Evolutionary conservation across 2,797 vertebrate species (phyloP), one percentile per base, ranked within the genome.

Genomic region (Vireo griseus): DNA sequence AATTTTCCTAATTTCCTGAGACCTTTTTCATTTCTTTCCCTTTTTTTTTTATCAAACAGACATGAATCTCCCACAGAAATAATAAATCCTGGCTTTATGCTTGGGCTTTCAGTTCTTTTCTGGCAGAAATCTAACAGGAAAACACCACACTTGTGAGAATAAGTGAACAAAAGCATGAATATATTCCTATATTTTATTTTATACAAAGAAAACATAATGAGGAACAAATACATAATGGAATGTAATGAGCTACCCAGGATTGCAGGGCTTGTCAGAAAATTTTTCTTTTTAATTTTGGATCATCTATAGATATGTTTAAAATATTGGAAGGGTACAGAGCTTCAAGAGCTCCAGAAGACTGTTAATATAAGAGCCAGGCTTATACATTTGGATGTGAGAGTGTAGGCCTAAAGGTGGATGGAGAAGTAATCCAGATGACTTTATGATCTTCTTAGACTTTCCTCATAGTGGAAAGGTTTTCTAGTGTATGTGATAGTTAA

Each of bases 1-100:
- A 87, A 87, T 96, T 92, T 92, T 59, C 55, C 57, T 93, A 93
- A 92, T 92, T 91, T 42, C 57, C 66, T 67, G n/a, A 94, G 74
- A 45, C 6, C 3, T 81, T 87, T 87, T 66, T 22, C 40, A 20
- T 62, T 85, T 21, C 35, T 58, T 39, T 39, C 11, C 11, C 11
- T 14, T 47, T 31, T 40, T 57, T 59, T 84, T 59, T 5, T 21
- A 67, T 40, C 29, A 92, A 88, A 77, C 8, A 3, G 90, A 66
- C 44, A 77, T n/a, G 25, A 45, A 75, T 87, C 28, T 94, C 50
- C 35, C 28, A 47, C 18, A 92, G 44, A 88, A 95, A 55, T 78
- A 81, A 76, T 13, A 82, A 87, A 87, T 48, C 4, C 11, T 16
- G 4, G 16, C 14, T 79, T 95, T 78, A 45, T 74, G 10, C 11